A percentile compares a stretch with the other conserved stretches of the same genome.
Evolutionary conservation across 2,797 vertebrate species (phyloP).

Genomic region (Remorina albescens): DNA sequence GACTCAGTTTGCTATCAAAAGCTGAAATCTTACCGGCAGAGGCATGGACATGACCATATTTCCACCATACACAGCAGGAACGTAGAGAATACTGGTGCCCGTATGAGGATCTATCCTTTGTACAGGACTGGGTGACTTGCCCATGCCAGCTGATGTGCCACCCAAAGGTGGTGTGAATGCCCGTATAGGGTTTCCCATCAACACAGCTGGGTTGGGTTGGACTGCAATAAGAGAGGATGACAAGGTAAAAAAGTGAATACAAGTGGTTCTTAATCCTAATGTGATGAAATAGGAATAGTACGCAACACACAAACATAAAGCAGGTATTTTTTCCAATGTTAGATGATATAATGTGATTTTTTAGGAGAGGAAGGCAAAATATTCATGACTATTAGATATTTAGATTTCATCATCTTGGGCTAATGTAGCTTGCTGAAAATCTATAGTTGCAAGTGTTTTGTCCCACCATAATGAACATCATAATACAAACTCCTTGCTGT

Average conservation of each 20-base stretch:
- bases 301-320: background rate
- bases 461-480: conserved; percentile 6
- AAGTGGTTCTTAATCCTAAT: conserved; percentile 5
- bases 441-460: background rate
- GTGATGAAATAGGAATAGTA: background rate
- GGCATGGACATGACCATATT: conserved; percentile 99
- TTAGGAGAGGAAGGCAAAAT: background rate
- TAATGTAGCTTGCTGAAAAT: conserved; percentile 2
- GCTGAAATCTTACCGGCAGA: conserved; percentile 90
- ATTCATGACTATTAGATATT: background rate
- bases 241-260: background rate
- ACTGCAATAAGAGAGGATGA: conserved; percentile 80
- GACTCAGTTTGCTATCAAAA: background rate
- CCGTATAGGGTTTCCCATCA: conserved; percentile 98
- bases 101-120: conserved; percentile 98
- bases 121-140: conserved; percentile 98
- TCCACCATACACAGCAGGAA: conserved; percentile 97
- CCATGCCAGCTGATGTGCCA: conserved; percentile 88
- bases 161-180: conserved; percentile 95
- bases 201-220: conserved; percentile 93
- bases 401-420: background rate
- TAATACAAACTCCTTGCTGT: conserved; percentile 34
- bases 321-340: background rate
- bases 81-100: conserved; percentile 97
- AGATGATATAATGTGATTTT: background rate